Evolutionary conservation across 2,113 vertebrate genomes (phyloP).

Genomic region (Mustela nigripes): DNA sequence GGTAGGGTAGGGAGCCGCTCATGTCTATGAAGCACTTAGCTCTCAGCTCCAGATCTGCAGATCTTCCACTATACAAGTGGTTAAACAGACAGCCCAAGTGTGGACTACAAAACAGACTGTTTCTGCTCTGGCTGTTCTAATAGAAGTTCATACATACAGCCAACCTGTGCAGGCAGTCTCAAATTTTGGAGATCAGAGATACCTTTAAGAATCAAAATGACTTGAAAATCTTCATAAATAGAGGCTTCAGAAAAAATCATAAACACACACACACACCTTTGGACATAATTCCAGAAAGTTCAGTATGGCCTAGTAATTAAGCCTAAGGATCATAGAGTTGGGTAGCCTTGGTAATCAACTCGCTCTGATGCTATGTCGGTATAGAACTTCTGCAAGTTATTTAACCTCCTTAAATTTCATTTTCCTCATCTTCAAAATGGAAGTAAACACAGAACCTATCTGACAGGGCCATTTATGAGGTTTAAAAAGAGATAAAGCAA

Average conservation of each 20-base stretch:
- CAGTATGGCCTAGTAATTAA: not conserved
- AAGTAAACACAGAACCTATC: not conserved
- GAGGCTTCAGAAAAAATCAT: not conserved
- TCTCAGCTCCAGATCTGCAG: not conserved
- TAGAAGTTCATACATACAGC: not conserved
- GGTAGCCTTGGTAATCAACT: not conserved
- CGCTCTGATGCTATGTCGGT: not conserved
- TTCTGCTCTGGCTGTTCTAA: not conserved
- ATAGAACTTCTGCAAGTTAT: not conserved
- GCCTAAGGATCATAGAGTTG: not conserved
- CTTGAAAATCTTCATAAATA: not conserved
- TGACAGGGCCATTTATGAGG: not conserved
- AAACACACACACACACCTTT: not conserved
- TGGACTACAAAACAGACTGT: not conserved
- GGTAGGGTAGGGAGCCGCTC: not conserved
- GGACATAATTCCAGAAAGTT: conserved; percentile 25
- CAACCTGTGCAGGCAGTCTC: not conserved
- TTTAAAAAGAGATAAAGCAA: not conserved
- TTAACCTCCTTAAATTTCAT: not conserved
- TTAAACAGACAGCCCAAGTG: not conserved
- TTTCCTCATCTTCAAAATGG: conserved; percentile 31
- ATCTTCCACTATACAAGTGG: not conserved
- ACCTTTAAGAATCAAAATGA: not conserved
- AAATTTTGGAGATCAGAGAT: not conserved
- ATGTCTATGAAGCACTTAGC: not conserved